phyloP scores from a whole-genome alignment of 2,888 invertebrate species.

The Polyommatus iphigenia region DNA sequence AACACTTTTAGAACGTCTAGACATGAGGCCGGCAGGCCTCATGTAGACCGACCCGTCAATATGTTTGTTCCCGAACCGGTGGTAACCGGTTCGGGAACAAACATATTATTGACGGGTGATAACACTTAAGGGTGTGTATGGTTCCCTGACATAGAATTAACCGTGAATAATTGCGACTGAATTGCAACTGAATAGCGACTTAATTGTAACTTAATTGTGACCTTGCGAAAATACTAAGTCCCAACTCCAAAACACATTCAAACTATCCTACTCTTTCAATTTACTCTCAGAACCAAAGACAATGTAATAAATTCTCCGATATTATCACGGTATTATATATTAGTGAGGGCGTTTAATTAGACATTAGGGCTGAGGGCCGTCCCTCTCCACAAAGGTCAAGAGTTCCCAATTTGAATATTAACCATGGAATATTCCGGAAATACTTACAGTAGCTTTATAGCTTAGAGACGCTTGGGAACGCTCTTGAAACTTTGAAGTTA shows the following conservation, averaged over 20 bases:
- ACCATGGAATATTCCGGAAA: constrained; percentile 10
- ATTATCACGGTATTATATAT: constrained; percentile 12
- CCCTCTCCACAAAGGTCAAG: constrained; percentile 24
- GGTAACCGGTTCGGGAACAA: too few species aligned
- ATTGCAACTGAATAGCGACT: too few species aligned
- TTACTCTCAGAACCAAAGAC: background rate
- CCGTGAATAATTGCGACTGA: too few species aligned
- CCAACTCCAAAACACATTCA: too few species aligned
- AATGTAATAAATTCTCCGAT: background rate
- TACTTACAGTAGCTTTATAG: constrained; percentile 2
- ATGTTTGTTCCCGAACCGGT: too few species aligned
- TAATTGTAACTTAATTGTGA: too few species aligned
- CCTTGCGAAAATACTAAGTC: background rate
- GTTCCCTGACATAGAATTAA: too few species aligned
- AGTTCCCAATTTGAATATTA: constrained; percentile 25
- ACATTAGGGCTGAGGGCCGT: background rate
- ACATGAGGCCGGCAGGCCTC: too few species aligned
- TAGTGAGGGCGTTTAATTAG: constrained; percentile 9
- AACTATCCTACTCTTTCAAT: background rate
- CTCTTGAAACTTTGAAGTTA: background rate
- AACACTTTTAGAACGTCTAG: too few species aligned
- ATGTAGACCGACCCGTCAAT: too few species aligned
- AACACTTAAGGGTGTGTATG: too few species aligned
- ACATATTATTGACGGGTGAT: too few species aligned
- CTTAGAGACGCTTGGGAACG: background rate